A percentile compares a stretch with the other conserved stretches of the same genome.
Conservation (phyloP, 2,113 vertebrate species). For the Panthera uncia region DNA sequence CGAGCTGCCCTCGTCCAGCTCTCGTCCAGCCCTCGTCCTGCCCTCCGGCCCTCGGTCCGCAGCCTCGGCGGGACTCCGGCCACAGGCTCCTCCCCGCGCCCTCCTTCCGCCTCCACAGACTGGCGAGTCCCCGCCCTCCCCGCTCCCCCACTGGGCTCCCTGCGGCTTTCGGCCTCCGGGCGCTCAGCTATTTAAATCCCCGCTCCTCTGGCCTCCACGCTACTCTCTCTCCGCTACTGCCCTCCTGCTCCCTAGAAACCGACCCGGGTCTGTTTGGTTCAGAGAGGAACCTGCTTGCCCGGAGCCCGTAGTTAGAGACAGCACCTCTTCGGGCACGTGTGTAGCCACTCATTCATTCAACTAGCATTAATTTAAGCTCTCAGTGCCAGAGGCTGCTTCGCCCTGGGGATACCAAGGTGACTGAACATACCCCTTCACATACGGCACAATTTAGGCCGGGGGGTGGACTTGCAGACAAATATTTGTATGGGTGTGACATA, state of each 20-base stretch:
- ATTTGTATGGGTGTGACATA: background rate
- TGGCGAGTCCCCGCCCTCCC: background rate
- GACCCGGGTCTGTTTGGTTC: background rate
- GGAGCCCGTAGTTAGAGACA: background rate
- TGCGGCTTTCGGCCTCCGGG: background rate
- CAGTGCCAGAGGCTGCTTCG: background rate
- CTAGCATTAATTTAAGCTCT: background rate
- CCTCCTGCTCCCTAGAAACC: background rate
- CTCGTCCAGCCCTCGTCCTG: background rate
- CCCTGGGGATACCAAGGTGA: background rate
- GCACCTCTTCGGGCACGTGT: background rate
- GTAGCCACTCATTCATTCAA: background rate
- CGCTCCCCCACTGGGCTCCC: background rate
- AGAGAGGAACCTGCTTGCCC: background rate
- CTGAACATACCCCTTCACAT: background rate
- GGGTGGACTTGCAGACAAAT: background rate
- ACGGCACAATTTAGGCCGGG: background rate
- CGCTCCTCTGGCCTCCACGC: background rate
- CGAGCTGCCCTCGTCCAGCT: background rate
- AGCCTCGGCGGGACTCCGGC: background rate
- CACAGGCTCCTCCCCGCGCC: background rate
- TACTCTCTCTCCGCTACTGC: background rate
- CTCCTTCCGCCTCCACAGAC: constrained; percentile 33
- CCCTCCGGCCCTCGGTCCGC: background rate
- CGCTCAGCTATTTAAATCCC: background rate